Conservation (phyloP, 2,113 vertebrate species). For the Leucosticte australis region DNA sequence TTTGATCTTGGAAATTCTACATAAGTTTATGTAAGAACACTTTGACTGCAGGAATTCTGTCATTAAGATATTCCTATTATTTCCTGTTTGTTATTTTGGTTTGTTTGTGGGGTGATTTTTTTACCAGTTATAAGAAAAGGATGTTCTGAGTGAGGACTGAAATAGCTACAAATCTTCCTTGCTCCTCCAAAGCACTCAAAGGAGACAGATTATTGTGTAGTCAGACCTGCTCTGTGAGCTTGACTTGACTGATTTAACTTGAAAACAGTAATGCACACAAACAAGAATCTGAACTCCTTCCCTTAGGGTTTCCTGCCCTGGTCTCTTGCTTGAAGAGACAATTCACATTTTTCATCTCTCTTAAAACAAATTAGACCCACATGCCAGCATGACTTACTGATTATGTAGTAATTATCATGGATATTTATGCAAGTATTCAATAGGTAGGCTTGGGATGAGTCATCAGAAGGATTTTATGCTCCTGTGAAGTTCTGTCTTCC, state of each 20-base stretch:
- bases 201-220: not conserved
- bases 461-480: not conserved
- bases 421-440: constrained; percentile 16
- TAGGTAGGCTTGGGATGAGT: not conserved
- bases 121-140: not conserved
- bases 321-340: constrained; percentile 23
- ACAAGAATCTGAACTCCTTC: not conserved
- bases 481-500: not conserved
- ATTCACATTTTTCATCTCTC: constrained; percentile 25
- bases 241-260: not conserved
- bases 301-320: constrained; percentile 5
- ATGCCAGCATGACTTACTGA: constrained; percentile 21
- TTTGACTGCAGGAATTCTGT: not conserved
- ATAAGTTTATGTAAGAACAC: not conserved
- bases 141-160: not conserved
- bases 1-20: not conserved
- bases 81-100: not conserved
- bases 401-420: not conserved
- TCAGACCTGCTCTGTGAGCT: not conserved
- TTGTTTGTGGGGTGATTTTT: not conserved
- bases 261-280: not conserved
- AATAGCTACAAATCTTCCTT: not conserved
- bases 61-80: not conserved
- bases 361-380: constrained; percentile 41
- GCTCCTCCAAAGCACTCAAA: not conserved